Base-by-base conservation (phyloP, 1,140 invertebrate genomes). In the Phthorimaea operculella region DNA sequence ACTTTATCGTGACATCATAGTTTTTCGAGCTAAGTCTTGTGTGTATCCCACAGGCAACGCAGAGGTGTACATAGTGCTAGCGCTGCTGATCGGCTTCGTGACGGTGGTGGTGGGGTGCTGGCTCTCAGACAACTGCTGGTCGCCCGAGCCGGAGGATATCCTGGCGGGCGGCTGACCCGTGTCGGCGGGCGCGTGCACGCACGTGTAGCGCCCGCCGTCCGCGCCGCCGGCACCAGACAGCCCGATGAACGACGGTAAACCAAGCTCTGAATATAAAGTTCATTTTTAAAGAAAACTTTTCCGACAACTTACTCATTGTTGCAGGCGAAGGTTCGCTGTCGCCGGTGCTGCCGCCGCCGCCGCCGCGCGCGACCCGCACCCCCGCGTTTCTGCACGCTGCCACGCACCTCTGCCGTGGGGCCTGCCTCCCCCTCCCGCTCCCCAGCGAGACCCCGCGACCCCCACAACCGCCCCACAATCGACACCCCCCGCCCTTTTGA, bases 41-140 rank as follows among this genome's bases (percentile, higher is more conserved):
- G 11, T 16, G 44, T 47, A 28, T 50, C 15, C 11, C 15, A 6
- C 86, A 90, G 90, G 90, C 34, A 91, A 92, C 78, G 90, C 90
- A 16, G 90, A 91, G 70, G 88, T 91, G 58, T 92, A 91, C 82
- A 91, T 92, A 74, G 90, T 92, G 62, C 69, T 92, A 60, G 90
- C 90, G 1, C 76, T 92, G 51, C 83, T 91, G 61, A 92, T 92
- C 63, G 90, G 90, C 8, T 87, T 91, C 67, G 87, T 91, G 60
- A 91, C 90, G 9, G 90, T 92, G 36, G 90, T 91, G 58, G 89
- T 91, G 60, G 90, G 90, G 51, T 92, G 90, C 78, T 92, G 90
- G 90, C 83, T 92, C 36, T 91, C 90, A 1, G 90, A 92, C 87
- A 92, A 91, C 81, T 91, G 90, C 74, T 91, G 90, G 90, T 91